phyloP scores from a whole-genome alignment of 1,140 invertebrate species.

The Lerema accius region DNA sequence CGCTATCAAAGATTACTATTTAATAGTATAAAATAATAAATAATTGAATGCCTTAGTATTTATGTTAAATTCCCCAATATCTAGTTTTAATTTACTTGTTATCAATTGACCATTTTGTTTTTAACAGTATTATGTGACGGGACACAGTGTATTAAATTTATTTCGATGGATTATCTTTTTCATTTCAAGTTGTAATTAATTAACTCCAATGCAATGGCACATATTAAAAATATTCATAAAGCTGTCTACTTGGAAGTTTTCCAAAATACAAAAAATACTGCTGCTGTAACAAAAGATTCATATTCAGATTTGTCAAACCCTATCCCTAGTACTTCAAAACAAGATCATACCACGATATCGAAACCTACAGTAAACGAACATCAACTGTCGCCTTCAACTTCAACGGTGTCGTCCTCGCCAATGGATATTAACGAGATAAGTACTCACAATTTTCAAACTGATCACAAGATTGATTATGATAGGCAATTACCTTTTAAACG shows the following conservation, averaged over 20 bases:
- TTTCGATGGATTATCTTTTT: no score
- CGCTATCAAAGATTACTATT: constrained; percentile 10
- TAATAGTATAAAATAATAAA: constrained; percentile 19
- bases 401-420: constrained; percentile 30
- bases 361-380: constrained; percentile 32
- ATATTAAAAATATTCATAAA: constrained; percentile 42
- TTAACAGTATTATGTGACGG: no score
- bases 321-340: constrained; percentile 21
- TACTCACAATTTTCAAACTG: no score
- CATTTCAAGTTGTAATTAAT: no score
- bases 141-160: no score
- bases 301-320: constrained; percentile 24
- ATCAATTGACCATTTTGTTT: no score
- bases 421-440: no score
- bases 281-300: constrained; percentile 32
- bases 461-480: no score
- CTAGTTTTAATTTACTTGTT: no score
- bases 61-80: no score
- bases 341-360: constrained; percentile 32
- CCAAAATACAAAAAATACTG: constrained; percentile 31
- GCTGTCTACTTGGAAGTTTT: constrained; percentile 42
- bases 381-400: constrained; percentile 37
- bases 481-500: no score
- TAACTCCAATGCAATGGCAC: constrained; percentile 29
- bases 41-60: constrained; percentile 12